Percentiles rank a stretch among this genome's conserved stretches.
These are phyloP conservation scores for Piaya cayana DNA, from an alignment of 2,113 vertebrate species.

Conservation along the genomic window DNA sequence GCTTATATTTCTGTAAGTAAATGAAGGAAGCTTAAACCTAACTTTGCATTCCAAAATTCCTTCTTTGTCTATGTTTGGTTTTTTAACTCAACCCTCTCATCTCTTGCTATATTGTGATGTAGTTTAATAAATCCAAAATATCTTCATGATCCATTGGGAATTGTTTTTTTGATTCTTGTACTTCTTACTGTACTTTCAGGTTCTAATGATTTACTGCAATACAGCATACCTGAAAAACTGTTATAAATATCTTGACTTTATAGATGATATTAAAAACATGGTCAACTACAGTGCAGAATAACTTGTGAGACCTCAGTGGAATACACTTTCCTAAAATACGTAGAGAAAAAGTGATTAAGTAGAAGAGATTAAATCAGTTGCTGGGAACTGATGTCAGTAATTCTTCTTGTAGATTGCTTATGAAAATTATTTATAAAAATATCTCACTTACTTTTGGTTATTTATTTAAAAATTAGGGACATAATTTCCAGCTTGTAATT, in stretches of 20 bases:
- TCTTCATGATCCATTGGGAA: neutral
- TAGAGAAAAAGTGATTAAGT: neutral
- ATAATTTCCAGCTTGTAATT: neutral
- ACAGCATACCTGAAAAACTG: neutral
- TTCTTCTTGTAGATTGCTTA: neutral
- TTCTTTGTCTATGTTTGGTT: neutral
- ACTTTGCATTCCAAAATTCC: neutral
- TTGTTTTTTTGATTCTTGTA: neutral
- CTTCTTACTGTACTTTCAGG: neutral
- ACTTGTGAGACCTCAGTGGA: conserved; percentile 1
- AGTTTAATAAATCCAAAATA: neutral
- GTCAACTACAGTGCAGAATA: conserved; percentile 16
- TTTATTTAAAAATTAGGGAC: neutral
- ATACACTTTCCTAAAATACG: conserved; percentile 15
- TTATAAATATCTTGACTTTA: neutral
- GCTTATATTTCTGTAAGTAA: neutral
- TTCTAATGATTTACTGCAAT: conserved; percentile 39
- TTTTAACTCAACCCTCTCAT: neutral
- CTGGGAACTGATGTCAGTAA: neutral
- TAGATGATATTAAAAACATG: conserved; percentile 1
- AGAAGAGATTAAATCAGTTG: neutral
- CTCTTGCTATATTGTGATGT: neutral
- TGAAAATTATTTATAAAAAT: neutral
- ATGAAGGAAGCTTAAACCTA: neutral
- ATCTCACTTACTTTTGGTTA: neutral